Percentiles rank a stretch among this genome's conserved stretches.
Conservation (phyloP, 2,797 vertebrate genomes). For the Tadarida brasiliensis region DNA sequence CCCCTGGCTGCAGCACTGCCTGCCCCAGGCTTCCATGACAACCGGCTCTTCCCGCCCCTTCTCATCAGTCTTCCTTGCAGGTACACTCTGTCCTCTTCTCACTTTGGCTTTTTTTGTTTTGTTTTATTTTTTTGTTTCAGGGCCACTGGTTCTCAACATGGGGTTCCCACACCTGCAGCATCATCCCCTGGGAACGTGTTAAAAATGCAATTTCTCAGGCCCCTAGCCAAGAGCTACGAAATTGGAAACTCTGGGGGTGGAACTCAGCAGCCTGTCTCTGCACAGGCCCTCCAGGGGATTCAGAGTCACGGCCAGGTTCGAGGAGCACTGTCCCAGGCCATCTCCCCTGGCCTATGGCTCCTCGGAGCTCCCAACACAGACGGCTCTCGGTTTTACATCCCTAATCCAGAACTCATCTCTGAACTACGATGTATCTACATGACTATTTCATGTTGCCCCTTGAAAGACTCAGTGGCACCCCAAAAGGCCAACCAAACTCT, state of each 20-base stretch:
- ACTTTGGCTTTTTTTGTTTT: too few relatives aligned
- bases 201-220: neutral
- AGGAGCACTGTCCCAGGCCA: neutral
- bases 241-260: neutral
- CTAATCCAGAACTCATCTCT: neutral
- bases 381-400: rapidly evolving
- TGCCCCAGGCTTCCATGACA: neutral
- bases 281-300: neutral
- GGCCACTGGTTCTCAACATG: neutral
- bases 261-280: too few relatives aligned
- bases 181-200: neutral
- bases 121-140: rapidly evolving
- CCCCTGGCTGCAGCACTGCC: neutral
- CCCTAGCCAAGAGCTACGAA: too few relatives aligned
- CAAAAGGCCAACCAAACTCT: neutral
- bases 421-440: neutral
- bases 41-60: neutral
- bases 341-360: neutral
- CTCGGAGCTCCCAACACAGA: too few relatives aligned
- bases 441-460: rapidly evolving
- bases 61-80: neutral
- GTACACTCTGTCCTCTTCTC: neutral
- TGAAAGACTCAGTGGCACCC: neutral
- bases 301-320: rapidly evolving
- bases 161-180: neutral